These are phyloP conservation scores for Pseudomugil tenellus DNA, from an alignment of 2,797 vertebrate genomes.

Conservation along the genomic window DNA sequence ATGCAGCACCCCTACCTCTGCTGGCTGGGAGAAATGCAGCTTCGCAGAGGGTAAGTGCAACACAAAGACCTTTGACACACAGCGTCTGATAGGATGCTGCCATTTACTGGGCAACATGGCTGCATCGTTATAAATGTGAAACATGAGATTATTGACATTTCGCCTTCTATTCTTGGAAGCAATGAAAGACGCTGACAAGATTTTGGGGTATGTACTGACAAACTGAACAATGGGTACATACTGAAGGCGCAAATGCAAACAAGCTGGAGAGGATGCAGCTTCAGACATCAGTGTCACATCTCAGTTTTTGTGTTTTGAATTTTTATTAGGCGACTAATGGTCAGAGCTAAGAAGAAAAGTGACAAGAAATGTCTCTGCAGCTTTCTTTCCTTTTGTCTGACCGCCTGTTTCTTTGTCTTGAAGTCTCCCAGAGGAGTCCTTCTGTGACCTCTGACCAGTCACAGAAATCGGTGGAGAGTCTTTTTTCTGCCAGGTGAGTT, in stretches of 20 bases:
- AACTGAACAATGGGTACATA: conserved; percentile 12
- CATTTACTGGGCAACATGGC: background rate
- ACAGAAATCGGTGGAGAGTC: conserved; percentile 86
- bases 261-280: conserved; percentile 14
- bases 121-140: conserved; percentile 30
- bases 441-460: conserved; percentile 87
- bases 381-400: conserved; percentile 21
- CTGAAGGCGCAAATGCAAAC: conserved; percentile 20
- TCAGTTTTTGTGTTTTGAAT: conserved; percentile 33
- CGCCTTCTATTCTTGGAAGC: conserved; percentile 28
- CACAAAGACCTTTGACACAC: conserved; percentile 23
- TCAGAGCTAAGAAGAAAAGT: conserved; percentile 14
- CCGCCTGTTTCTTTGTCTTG: conserved; percentile 39
- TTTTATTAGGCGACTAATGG: conserved; percentile 24
- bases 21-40: conserved; percentile 78
- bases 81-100: background rate
- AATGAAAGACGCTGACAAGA: conserved; percentile 20
- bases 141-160: conserved; percentile 51
- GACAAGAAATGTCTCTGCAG: conserved; percentile 21
- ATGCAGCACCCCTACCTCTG: conserved; percentile 75
- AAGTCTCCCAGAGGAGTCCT: conserved; percentile 84
- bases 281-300: conserved; percentile 18
- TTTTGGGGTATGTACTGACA: conserved; percentile 30
- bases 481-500: conserved; percentile 90
- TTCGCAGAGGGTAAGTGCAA: conserved; percentile 81